Percentiles rank a stretch among this genome's conserved stretches.
Evolutionary conservation across 2,113 vertebrate species (phyloP).

Genomic region (Heterotis niloticus): DNA sequence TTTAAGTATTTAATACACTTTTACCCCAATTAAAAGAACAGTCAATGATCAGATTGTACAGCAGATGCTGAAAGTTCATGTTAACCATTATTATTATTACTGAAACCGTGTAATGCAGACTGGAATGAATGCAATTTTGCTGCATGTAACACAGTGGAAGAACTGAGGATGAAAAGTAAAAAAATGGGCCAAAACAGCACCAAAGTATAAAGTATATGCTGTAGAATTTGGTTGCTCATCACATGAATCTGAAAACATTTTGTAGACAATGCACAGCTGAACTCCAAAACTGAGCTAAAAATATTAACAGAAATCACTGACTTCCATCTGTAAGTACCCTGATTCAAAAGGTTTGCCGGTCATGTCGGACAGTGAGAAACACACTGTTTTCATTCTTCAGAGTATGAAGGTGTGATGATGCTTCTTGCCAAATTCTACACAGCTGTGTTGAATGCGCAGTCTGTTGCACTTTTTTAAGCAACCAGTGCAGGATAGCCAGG

Average conservation of each 20-base stretch:
- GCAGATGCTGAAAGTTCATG: not conserved
- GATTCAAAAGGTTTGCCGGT: conserved; percentile 23
- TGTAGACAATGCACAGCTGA: not conserved
- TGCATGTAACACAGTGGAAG: not conserved
- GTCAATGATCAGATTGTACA: not conserved
- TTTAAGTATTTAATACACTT: not conserved
- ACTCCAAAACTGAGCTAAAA: conserved; percentile 28
- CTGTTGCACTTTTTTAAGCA: too few species aligned
- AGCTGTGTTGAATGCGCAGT: not conserved
- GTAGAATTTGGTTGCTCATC: conserved; percentile 12
- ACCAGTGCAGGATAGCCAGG: not conserved
- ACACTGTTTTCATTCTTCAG: not conserved
- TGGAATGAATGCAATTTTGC: not conserved
- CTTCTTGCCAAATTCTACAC: not conserved
- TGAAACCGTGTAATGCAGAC: not conserved
- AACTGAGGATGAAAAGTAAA: conserved; percentile 3
- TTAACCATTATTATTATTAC: not conserved
- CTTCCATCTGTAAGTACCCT: conserved; percentile 26
- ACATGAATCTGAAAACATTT: conserved; percentile 25
- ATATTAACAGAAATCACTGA: conserved; percentile 10
- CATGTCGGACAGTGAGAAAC: conserved; percentile 10
- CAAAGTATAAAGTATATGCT: too few species aligned
- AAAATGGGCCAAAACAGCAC: too few species aligned
- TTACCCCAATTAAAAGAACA: not conserved
- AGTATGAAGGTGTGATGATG: not conserved